These are phyloP conservation scores for Micromussa lordhowensis DNA, from an alignment of 92 coral and sea anemone genomes.

Conservation along the genomic window DNA sequence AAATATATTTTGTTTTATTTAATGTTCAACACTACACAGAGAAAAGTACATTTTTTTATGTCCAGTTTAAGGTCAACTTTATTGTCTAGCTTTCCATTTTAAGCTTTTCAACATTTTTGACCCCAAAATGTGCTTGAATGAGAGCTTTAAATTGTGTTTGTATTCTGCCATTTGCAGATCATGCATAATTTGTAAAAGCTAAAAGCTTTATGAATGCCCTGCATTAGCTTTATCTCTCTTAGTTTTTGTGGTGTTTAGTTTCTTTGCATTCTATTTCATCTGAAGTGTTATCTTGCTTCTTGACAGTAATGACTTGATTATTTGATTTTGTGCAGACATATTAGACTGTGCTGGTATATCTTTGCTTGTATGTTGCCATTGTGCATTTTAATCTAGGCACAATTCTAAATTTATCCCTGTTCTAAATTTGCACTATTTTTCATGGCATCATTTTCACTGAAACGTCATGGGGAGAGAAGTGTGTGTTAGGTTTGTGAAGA, in stretches of 20 bases:
- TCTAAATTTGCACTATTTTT: conserved; percentile 1
- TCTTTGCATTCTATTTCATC: background rate
- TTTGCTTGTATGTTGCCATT: background rate
- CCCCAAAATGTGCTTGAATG: background rate
- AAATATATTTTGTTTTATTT: no score
- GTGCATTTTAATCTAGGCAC: background rate
- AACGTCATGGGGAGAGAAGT: background rate
- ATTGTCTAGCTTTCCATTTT: background rate
- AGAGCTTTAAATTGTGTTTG: background rate
- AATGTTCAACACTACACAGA: background rate
- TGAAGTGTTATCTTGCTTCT: background rate
- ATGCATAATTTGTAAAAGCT: background rate
- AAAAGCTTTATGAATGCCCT: background rate
- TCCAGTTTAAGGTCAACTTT: background rate
- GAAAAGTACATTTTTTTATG: background rate
- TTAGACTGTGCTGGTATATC: background rate
- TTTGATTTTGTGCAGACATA: background rate
- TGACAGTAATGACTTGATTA: background rate
- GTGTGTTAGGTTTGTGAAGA: background rate
- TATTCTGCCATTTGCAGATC: background rate
- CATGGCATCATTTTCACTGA: background rate
- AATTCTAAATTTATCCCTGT: background rate
- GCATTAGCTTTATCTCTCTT: background rate
- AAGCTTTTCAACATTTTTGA: background rate
- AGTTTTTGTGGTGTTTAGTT: background rate